Evolutionary conservation across 2,888 invertebrate species (phyloP), one percentile per base, ranked within the genome.

Genomic region (Molorchus minor): DNA sequence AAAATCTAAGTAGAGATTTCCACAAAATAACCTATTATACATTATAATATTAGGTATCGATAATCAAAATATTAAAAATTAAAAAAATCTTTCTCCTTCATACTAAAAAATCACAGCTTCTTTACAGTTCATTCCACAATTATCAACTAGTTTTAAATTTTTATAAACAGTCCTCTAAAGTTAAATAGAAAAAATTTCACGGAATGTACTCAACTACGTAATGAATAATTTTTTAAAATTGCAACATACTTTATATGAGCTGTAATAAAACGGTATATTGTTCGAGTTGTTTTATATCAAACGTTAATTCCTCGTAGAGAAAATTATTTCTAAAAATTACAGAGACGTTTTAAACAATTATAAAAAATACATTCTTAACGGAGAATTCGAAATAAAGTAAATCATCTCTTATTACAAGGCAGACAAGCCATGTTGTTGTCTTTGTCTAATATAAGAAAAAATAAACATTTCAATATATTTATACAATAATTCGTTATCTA

Each of bases 101-200:
- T 61, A 58, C 60, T 62, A 68, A 62, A 72, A 72, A 75, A 77
- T 77, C 76, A 76, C 75, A 77, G 77, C 74, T 72, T 75, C 70
- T 72, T 72, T 67, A 71, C 73, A 75, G 74, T 75, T 71, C 73
- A 73, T 71, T 73, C 71, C 71, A 67, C 56, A 61, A 62, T 60
- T 46, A 61, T 61, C 58, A 49, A 63, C 58, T 58, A 65, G 53
- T 49, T 58, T n/a, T 58, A 53, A 56, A 51, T 36, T 58, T 30
- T 52, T 64, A 65, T 68, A 65, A 65, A 67, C 65, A 46, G 61
- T 57, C 56, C 43, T 54, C 57, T 61, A 61, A 62, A 59, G 57
- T 62, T 62, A 36, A 60, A 62, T 61, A 47, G 55, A 62, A 65
- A 62, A 63, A 60, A 56, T 59, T 61, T 53, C 46, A 54, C 59